Percentiles rank a stretch among this genome's conserved stretches.
These are phyloP conservation scores for Petrocephalus schoutedeni DNA, from an alignment of 2,797 vertebrate genomes.

Conservation along the genomic window DNA sequence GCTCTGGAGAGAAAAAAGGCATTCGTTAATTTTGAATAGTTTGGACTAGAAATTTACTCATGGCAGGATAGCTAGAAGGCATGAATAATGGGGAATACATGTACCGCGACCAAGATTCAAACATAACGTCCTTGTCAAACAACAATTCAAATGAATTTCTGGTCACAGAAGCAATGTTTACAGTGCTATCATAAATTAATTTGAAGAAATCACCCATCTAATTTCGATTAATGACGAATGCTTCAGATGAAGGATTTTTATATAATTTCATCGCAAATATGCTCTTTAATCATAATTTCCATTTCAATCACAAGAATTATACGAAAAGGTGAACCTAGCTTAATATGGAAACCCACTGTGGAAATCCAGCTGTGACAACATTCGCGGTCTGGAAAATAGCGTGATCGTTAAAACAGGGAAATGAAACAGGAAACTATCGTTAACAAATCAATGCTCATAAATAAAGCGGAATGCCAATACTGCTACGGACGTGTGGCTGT, in stretches of 20 bases:
- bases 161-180: not conserved
- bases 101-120: not conserved
- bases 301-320: not conserved
- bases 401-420: not conserved
- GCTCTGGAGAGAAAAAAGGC: not conserved
- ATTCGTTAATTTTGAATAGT: not conserved
- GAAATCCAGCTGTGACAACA: not conserved
- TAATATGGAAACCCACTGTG: not conserved
- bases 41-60: not conserved
- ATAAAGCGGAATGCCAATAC: not conserved
- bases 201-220: not conserved
- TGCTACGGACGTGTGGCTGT: not conserved
- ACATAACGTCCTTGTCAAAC: constrained; percentile 2
- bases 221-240: not conserved
- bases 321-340: not conserved
- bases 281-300: constrained; percentile 3
- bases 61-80: not conserved
- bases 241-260: constrained; percentile 1
- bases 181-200: not conserved
- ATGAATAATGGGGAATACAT: constrained; percentile 7
- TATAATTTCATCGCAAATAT: not conserved
- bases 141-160: constrained; percentile 3
- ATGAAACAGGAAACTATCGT: not conserved
- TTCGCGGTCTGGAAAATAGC: not conserved
- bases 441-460: not conserved